These are phyloP conservation scores for Pogonomyrmex californicus DNA, from an alignment of 1,140 invertebrate genomes.

Conservation along the genomic window DNA sequence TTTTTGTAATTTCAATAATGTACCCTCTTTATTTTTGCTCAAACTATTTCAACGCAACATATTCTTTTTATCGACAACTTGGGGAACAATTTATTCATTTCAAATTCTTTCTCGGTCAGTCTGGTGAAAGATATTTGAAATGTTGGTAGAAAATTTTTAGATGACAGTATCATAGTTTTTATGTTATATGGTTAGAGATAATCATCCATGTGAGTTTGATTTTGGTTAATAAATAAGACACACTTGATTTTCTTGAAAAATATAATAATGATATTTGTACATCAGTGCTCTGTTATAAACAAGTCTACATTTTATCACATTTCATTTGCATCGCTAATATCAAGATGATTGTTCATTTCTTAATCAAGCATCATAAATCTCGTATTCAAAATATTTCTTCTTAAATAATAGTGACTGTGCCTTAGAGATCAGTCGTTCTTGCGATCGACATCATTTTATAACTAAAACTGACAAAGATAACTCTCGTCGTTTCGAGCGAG, in stretches of 20 bases:
- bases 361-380: background rate
- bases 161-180: background rate
- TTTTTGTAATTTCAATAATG: background rate
- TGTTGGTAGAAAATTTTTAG: background rate
- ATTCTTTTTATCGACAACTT: background rate
- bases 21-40: background rate
- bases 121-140: background rate
- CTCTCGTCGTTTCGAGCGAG: background rate
- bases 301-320: conserved; percentile 40
- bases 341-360: background rate
- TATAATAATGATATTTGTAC: conserved; percentile 47
- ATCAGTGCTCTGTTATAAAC: conserved; percentile 39
- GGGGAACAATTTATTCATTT: background rate
- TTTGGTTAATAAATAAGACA: background rate
- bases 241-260: conserved; percentile 8
- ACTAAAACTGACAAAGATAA: conserved; percentile 5
- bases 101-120: background rate
- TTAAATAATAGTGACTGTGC: background rate
- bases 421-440: background rate
- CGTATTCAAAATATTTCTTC: background rate
- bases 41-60: background rate
- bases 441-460: conserved; percentile 2
- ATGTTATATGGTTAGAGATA: background rate
- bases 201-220: background rate
- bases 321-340: conserved; percentile 31